Conservation (phyloP, 2,113 vertebrate species). For the Lepus europaeus region DNA sequence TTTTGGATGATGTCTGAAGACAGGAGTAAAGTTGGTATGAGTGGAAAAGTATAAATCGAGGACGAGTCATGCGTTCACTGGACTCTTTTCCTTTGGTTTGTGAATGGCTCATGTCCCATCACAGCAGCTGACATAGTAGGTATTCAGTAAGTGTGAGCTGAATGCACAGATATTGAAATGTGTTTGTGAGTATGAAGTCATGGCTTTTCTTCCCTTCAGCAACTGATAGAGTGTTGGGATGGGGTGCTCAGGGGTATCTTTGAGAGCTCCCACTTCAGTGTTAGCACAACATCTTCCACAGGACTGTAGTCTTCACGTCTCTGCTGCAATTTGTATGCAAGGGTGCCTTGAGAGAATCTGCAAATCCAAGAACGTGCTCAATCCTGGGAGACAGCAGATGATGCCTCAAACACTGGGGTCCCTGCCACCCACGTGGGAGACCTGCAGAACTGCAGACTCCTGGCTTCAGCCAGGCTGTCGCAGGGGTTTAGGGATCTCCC, state of each 20-base stretch:
- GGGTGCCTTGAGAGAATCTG: not conserved
- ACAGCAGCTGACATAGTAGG: not conserved
- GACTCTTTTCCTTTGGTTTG: not conserved
- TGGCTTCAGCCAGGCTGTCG: too few relatives aligned
- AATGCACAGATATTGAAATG: conserved; percentile 20
- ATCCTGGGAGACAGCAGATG: too few relatives aligned
- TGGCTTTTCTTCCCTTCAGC: not conserved
- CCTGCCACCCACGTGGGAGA: too few relatives aligned
- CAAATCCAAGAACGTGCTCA: conserved; percentile 23
- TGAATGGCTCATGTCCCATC: not conserved
- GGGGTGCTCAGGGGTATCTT: not conserved
- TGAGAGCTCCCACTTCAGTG: not conserved
- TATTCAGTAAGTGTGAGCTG: not conserved
- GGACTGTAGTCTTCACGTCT: not conserved
- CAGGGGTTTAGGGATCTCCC: too few relatives aligned
- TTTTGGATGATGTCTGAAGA: not conserved
- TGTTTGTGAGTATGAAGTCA: conserved; percentile 23
- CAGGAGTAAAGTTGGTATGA: not conserved
- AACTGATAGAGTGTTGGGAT: not conserved
- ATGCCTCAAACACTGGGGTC: too few relatives aligned
- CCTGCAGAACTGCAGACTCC: too few relatives aligned
- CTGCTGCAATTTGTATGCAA: not conserved
- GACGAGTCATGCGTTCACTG: not conserved
- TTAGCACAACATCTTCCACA: not conserved
- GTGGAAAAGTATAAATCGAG: conserved; percentile 1